Percentiles rank a stretch among this genome's conserved stretches.
Conservation (phyloP, 2,888 invertebrate genomes). For the Eurois occulta region DNA sequence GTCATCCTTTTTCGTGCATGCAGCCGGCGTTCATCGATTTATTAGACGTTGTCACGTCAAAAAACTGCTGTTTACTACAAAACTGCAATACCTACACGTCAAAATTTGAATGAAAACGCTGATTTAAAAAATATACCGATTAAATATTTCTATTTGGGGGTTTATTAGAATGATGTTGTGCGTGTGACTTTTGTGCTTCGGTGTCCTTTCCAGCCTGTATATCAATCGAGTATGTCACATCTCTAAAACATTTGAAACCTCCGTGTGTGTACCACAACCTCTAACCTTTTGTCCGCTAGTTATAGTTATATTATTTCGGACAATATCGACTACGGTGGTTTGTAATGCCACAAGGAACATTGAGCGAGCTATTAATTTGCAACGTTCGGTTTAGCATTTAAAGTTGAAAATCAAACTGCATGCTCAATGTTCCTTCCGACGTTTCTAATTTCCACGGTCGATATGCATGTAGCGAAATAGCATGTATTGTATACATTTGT, state of each 20-base stretch:
- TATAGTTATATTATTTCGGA: constrained; percentile 59
- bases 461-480: constrained; percentile 57
- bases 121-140: not conserved
- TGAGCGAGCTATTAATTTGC: not conserved
- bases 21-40: no score
- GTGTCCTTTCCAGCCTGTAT: not conserved
- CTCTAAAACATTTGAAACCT: constrained; percentile 41
- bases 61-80: not conserved
- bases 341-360: not conserved
- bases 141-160: not conserved
- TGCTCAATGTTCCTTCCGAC: not conserved
- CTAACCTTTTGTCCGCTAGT: constrained; percentile 84
- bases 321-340: constrained; percentile 8
- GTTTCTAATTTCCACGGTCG: not conserved
- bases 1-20: no score
- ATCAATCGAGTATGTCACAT: constrained; percentile 5
- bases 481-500: constrained; percentile 44
- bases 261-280: constrained; percentile 76
- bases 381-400: not conserved
- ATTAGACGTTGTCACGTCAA: no score
- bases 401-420: not conserved
- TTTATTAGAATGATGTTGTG: not conserved
- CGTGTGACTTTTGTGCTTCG: not conserved
- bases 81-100: not conserved
- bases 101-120: not conserved